These are phyloP conservation scores for Ivindomyrus marchei DNA, from an alignment of 2,113 vertebrate species.

Conservation along the genomic window DNA sequence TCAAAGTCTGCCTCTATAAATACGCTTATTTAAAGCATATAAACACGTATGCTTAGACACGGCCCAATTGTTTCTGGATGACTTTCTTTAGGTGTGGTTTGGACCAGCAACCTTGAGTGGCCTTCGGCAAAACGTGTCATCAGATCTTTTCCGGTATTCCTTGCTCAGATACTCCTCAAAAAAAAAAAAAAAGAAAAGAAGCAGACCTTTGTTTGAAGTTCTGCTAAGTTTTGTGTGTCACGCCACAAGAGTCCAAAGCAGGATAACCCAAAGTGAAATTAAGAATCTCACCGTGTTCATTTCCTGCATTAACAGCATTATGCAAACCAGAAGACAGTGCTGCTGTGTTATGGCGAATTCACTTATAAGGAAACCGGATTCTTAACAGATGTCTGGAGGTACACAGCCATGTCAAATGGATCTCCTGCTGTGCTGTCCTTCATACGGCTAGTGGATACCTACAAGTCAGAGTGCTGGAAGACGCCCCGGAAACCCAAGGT, in stretches of 20 bases:
- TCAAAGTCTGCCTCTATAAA: not conserved
- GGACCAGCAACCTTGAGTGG: not conserved
- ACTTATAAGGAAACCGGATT: not conserved
- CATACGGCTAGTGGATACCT: not conserved
- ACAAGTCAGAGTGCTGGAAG: not conserved
- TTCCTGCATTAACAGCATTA: not conserved
- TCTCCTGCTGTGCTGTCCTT: not conserved
- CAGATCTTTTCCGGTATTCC: not conserved
- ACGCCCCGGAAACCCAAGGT: not conserved
- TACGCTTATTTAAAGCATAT: not conserved
- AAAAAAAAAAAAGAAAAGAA: not conserved
- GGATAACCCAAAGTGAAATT: not conserved
- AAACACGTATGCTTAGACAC: not conserved
- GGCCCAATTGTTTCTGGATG: not conserved
- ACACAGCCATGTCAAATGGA: not conserved
- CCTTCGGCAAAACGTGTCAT: not conserved
- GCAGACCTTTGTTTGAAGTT: not conserved
- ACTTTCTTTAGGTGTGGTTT: not conserved
- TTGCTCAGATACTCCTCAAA: not conserved
- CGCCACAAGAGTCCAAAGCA: not conserved
- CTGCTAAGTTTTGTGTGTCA: not conserved
- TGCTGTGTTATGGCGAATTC: not conserved
- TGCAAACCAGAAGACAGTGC: not conserved
- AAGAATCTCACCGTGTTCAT: not conserved
- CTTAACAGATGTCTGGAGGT: constrained; percentile 16